Percentiles rank a stretch among this genome's conserved stretches.
Evolutionary conservation across 2,113 vertebrate species (phyloP).

Genomic region (Xyrauchen texanus): DNA sequence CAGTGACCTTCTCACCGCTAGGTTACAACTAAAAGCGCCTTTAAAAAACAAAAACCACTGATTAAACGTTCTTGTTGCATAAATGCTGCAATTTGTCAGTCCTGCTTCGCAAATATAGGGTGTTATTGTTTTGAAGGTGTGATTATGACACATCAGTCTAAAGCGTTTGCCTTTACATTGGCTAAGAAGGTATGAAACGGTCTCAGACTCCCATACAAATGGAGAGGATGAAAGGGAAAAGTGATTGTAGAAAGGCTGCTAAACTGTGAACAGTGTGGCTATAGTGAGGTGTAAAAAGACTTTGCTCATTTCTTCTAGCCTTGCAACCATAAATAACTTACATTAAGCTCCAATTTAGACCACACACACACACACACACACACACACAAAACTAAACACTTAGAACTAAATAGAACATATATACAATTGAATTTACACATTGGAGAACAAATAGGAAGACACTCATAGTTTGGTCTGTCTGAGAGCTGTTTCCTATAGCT

Average conservation of each 20-base stretch:
- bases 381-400: too few species aligned
- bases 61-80: neutral
- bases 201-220: neutral
- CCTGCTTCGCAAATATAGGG: neutral
- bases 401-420: too few species aligned
- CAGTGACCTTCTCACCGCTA: too few species aligned
- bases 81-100: neutral
- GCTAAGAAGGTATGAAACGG: neutral
- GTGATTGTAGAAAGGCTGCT: constrained; percentile 12
- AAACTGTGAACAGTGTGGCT: constrained; percentile 16
- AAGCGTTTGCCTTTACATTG: neutral
- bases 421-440: too few species aligned
- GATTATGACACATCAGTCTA: neutral
- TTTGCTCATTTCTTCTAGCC: neutral
- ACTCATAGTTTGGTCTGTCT: neutral
- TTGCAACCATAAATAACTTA: constrained; percentile 20
- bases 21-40: too few species aligned
- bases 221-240: constrained; percentile 15
- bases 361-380: too few species aligned
- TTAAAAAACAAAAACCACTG: too few species aligned
- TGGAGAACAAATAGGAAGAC: neutral
- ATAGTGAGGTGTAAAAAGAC: neutral
- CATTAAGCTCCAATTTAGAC: too few species aligned
- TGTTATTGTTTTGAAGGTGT: neutral
- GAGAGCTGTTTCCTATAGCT: neutral